Conservation (phyloP, 1,140 invertebrate species). For the Eueides isabella region DNA sequence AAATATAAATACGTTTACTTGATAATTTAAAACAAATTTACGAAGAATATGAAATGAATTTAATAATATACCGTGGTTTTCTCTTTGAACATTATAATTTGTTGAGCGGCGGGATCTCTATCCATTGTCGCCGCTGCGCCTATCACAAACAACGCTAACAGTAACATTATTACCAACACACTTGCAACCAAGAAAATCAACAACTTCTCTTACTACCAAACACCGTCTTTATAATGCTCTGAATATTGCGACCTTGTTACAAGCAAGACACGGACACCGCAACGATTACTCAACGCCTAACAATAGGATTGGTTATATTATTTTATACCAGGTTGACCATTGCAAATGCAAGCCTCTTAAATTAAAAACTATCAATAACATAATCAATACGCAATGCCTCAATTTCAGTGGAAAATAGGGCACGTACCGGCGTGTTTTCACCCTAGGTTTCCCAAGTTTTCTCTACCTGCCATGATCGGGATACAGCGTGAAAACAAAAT, state of each 20-base stretch:
- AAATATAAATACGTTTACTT: neutral
- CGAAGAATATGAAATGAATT: neutral
- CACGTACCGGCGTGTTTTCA: too few relatives aligned
- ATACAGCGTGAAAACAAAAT: too few relatives aligned
- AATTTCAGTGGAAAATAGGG: too few relatives aligned
- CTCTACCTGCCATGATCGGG: too few relatives aligned
- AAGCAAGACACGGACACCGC: conserved; percentile 33
- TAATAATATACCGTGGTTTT: conserved; percentile 72
- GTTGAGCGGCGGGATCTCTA: conserved; percentile 51
- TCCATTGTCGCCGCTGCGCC: conserved; percentile 27
- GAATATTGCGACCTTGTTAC: conserved; percentile 44
- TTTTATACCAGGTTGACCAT: neutral
- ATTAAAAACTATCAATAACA: conserved; percentile 1
- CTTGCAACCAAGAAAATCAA: conserved; percentile 38
- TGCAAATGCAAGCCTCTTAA: neutral
- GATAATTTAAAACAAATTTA: neutral
- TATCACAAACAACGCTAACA: conserved; percentile 28
- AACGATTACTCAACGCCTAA: conserved; percentile 39
- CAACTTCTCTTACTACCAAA: conserved; percentile 27
- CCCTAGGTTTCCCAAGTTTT: too few relatives aligned
- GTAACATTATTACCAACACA: conserved; percentile 25
- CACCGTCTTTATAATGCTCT: conserved; percentile 50
- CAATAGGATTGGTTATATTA: neutral
- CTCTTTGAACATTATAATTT: conserved; percentile 55
- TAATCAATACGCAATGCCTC: too few relatives aligned